phyloP scores from a whole-genome alignment of 2,113 vertebrate species.

The Osmerus mordax region DNA sequence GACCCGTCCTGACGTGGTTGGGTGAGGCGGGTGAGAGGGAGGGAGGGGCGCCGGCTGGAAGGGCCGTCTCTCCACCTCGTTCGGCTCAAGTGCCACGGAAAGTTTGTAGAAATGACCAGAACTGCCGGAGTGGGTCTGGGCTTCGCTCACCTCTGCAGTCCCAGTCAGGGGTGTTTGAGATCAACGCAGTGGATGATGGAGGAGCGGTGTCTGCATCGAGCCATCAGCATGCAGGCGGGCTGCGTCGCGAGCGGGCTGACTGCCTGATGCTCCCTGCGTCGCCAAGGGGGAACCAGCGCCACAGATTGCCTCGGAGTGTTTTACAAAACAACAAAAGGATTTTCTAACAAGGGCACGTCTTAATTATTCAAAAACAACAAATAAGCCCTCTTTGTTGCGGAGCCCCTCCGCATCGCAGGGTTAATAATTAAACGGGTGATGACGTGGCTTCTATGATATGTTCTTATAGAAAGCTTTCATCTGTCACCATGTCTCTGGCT shows the following conservation, averaged over 20 bases:
- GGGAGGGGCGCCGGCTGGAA: no score
- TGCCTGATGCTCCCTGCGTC: slow-evolving; percentile 32
- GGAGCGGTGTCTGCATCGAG: slow-evolving; percentile 26
- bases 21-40: no score
- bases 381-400: slow-evolving; percentile 34
- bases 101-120: no score
- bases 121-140: no score
- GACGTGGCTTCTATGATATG: slow-evolving; percentile 8
- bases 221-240: slow-evolving; percentile 39
- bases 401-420: slow-evolving; percentile 21
- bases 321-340: slow-evolving; percentile 53
- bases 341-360: slow-evolving; percentile 42
- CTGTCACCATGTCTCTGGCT: slow-evolving; percentile 16
- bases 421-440: slow-evolving; percentile 41
- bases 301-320: slow-evolving; percentile 38
- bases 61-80: no score
- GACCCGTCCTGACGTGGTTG: no score
- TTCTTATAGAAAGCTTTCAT: slow-evolving; percentile 33
- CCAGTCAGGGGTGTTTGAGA: no score
- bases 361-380: slow-evolving; percentile 61
- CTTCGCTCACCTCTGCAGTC: no score
- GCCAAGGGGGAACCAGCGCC: slow-evolving; percentile 34
- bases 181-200: no score
- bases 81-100: no score
- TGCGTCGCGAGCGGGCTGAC: slow-evolving; percentile 26